Evolutionary conservation across 2,888 invertebrate species (phyloP).

Genomic region (Tuberolachnus salignus): DNA sequence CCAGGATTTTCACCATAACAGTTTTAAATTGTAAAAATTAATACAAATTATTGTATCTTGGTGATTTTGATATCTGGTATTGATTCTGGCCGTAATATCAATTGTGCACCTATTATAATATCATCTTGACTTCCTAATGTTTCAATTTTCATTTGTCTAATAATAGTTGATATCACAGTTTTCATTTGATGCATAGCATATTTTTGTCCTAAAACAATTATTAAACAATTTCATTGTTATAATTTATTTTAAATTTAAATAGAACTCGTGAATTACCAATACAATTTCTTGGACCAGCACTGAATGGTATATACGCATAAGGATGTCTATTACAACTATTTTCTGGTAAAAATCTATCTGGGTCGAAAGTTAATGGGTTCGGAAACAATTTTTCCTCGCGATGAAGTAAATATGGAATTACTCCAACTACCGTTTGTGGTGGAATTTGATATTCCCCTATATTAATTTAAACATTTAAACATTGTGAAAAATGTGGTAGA

Average conservation of each 20-base stretch:
- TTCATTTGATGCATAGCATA: slow-evolving; percentile 60
- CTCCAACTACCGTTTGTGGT: slow-evolving; percentile 58
- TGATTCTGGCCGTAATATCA: slow-evolving; percentile 50
- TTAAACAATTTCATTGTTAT: not conserved
- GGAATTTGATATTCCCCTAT: slow-evolving; percentile 59
- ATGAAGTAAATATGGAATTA: slow-evolving; percentile 61
- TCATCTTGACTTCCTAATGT: slow-evolving; percentile 59
- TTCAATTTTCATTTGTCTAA: slow-evolving; percentile 59
- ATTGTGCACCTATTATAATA: slow-evolving; percentile 40
- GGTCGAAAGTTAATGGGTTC: slow-evolving; percentile 64
- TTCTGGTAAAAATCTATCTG: slow-evolving; percentile 64
- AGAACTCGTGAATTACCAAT: slow-evolving; percentile 60
- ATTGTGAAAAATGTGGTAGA: no score
- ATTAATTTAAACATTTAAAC: not conserved
- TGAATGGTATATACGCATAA: slow-evolving; percentile 64
- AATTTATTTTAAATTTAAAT: not conserved
- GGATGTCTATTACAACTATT: slow-evolving; percentile 63
- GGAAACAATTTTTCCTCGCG: slow-evolving; percentile 63
- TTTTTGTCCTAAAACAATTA: slow-evolving; percentile 59
- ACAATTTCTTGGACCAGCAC: slow-evolving; percentile 64
- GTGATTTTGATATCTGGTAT: slow-evolving; percentile 43
- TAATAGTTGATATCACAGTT: slow-evolving; percentile 59
- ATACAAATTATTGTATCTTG: not conserved
- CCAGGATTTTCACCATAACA: not conserved
- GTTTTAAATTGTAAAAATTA: not conserved